These are phyloP conservation scores for Nothocercus nigrocapillus DNA, from an alignment of 2,113 vertebrate species.

Conservation along the genomic window DNA sequence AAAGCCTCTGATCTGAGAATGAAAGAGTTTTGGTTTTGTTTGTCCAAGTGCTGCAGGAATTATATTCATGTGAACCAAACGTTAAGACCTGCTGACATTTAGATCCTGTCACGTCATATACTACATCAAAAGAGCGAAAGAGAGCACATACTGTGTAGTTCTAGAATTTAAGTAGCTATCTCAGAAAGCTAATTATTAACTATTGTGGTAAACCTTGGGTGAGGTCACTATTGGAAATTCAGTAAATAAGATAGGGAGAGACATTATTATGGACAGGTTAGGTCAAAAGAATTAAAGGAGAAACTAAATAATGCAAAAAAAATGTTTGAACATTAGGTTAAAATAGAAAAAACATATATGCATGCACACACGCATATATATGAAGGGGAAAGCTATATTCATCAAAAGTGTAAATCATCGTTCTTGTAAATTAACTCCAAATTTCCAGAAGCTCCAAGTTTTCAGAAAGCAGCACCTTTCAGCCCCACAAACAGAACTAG, in stretches of 20 bases:
- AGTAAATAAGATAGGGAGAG: not conserved
- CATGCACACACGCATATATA: no score
- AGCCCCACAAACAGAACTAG: not conserved
- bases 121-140: not conserved
- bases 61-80: constrained; percentile 21
- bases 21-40: constrained; percentile 31
- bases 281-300: not conserved
- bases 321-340: not conserved
- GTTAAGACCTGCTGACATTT: constrained; percentile 12
- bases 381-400: not conserved
- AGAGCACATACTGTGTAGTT: not conserved
- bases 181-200: constrained; percentile 19
- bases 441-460: not conserved
- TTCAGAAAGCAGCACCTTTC: not conserved
- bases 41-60: constrained; percentile 36
- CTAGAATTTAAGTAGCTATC: not conserved
- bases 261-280: not conserved
- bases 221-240: not conserved
- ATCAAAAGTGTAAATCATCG: not conserved
- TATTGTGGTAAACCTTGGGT: not conserved
- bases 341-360: not conserved
- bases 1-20: constrained; percentile 44
- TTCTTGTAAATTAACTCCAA: not conserved
- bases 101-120: not conserved
- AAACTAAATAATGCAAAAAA: not conserved